Conservation (phyloP, 2,888 invertebrate species). For the Acanthosepion lycidas region DNA sequence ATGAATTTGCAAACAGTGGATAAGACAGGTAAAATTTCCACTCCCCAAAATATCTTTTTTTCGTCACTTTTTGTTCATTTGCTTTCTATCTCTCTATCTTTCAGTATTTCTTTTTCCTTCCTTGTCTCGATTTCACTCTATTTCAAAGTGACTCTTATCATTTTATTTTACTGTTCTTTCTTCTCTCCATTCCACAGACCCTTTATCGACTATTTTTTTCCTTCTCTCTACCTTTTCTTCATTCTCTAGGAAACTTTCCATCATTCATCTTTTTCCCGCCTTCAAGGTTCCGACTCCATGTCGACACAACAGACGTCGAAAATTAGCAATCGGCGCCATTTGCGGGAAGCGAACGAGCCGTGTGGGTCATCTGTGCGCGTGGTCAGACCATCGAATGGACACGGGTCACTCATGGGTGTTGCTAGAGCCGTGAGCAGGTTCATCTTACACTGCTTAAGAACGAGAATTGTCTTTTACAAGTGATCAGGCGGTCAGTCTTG, state of each 20-base stretch:
- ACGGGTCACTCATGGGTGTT: conserved; percentile 12
- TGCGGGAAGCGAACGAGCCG: neutral
- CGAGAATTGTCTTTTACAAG: neutral
- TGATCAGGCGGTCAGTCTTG: neutral
- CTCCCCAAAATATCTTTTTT: no score
- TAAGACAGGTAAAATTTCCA: no score
- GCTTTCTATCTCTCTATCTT: no score
- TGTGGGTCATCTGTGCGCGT: neutral
- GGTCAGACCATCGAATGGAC: neutral
- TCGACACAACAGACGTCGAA: neutral
- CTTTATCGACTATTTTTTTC: no score
- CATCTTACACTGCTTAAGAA: neutral
- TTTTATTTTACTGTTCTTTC: neutral
- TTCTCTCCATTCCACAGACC: no score
- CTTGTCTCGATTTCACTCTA: neutral
- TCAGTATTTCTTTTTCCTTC: neutral
- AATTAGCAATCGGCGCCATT: neutral
- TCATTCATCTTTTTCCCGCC: conserved; percentile 22
- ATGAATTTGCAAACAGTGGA: no score
- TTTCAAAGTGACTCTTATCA: neutral
- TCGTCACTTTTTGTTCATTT: no score
- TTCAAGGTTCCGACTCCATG: neutral
- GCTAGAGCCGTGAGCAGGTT: neutral
- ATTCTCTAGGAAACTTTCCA: neutral
- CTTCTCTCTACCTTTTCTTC: neutral